Evolutionary conservation across 2,797 vertebrate genomes (phyloP).

Genomic region (Champsocephalus gunnari): DNA sequence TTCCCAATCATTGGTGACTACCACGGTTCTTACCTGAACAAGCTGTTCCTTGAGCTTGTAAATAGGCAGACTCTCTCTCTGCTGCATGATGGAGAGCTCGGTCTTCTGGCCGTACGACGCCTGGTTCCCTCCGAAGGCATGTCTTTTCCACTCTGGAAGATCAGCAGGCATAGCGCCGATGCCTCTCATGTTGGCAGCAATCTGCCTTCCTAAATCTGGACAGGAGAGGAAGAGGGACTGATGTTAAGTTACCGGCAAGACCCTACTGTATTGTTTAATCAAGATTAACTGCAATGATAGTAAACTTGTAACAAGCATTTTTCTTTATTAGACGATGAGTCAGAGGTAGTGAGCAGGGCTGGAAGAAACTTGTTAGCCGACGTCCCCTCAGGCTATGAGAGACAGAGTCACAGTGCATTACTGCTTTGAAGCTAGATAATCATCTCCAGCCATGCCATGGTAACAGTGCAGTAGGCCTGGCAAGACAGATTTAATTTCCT

Average conservation of each 20-base stretch:
- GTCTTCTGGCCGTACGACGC: conserved; percentile 95
- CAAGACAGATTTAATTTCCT: conserved; percentile 29
- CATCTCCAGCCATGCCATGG: conserved; percentile 66
- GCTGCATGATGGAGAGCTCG: conserved; percentile 92
- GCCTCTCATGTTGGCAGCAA: conserved; percentile 95
- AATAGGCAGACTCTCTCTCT: conserved; percentile 93
- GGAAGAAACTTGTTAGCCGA: conserved; percentile 46
- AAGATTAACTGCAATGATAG: conserved; percentile 46
- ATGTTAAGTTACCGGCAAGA: neutral
- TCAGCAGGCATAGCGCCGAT: conserved; percentile 95
- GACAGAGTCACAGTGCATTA: conserved; percentile 53
- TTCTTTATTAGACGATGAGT: conserved; percentile 55
- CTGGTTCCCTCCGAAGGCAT: conserved; percentile 94
- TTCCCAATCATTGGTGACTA: neutral
- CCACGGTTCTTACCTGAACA: conserved; percentile 85
- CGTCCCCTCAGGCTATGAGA: conserved; percentile 35
- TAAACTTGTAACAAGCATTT: conserved; percentile 38
- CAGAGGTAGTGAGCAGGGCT: conserved; percentile 51
- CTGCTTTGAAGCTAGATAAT: conserved; percentile 62
- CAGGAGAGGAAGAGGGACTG: conserved; percentile 8
- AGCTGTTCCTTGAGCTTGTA: conserved; percentile 94
- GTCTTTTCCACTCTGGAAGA: conserved; percentile 94
- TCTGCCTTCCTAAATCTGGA: conserved; percentile 93
- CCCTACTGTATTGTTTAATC: conserved; percentile 37
- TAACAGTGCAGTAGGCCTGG: conserved; percentile 51